Percentiles rank a stretch among this genome's conserved stretches.
phyloP scores from a whole-genome alignment of 2,113 vertebrate genomes.

The Dipodomys ordii region DNA sequence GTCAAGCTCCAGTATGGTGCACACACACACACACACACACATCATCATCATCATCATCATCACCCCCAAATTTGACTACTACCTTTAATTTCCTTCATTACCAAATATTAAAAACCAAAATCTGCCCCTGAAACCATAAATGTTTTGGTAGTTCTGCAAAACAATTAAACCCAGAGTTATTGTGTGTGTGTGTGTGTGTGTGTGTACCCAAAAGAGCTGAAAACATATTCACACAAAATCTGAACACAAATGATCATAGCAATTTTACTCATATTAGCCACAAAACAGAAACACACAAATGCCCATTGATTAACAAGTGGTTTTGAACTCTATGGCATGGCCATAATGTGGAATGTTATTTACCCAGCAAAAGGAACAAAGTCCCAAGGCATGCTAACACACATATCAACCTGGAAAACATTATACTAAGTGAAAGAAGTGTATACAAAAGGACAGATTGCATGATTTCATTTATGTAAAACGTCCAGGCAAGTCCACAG shows the following conservation, averaged over 20 bases:
- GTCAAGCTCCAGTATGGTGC: no score
- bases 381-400: accelerated
- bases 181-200: no score
- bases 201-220: not conserved
- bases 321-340: not conserved
- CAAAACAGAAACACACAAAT: not conserved
- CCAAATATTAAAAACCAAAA: slow-evolving; percentile 16
- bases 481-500: not conserved
- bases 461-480: not conserved
- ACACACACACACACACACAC: no score
- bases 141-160: not conserved
- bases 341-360: not conserved
- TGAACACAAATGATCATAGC: not conserved
- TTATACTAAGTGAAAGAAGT: not conserved
- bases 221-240: not conserved
- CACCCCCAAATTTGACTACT: not conserved
- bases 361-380: not conserved
- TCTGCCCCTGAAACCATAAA: not conserved
- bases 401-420: not conserved
- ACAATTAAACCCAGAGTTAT: not conserved
- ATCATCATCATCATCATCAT: no score
- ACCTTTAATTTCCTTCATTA: not conserved
- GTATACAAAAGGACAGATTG: not conserved
- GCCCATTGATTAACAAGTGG: not conserved
- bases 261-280: no score